Evolutionary conservation across 2,113 vertebrate species (phyloP), one percentile per base, ranked within the genome.

Genomic region (Helogale parvula): DNA sequence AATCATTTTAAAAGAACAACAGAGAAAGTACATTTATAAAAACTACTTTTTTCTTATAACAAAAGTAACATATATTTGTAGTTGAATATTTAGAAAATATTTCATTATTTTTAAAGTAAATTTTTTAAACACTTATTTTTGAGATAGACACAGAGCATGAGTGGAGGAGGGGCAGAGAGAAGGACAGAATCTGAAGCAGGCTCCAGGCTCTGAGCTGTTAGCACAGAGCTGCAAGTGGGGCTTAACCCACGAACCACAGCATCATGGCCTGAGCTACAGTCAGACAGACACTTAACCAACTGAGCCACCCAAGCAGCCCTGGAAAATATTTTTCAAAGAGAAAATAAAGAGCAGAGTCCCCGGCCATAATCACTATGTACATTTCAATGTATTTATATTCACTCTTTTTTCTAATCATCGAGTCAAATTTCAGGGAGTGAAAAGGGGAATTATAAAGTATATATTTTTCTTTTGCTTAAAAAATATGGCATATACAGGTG

Each of bases 71-170:
- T 25, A 81, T 13, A 57, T 93, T 81, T 81, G 3, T 71, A 54
- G 6, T 45, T 89, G 60, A 69, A 38, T 47, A 81, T 90, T 71
- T 65, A 92, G 85, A 88, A 95, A 96, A 60, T 60, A 60, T 60
- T 60, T 21, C 8, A 60, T 60, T 60, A 23, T 23, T 25, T 60
- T 60, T 60, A 23, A 23, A 60, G 7, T 60, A 60, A 60, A 23
- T 0, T 60, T 60, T 60, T 60, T 60, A 60, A 60, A 60, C 17
- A 1, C 23, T 60, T 60, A 60, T 25, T 23, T 23, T 23, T 60
- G 21, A 60, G 57, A 60, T 60, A 60, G 21, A 60, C 21, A 1
- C 2, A 60, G 21, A 60, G 57, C 57, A 60, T 23, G 21, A 60
- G 21, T 60, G 57, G 57, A 21, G 57, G 21, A 60, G 57, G 57